A percentile compares a stretch with the other conserved stretches of the same genome.
These are phyloP conservation scores for Saccostrea echinata DNA, from an alignment of 1,140 invertebrate species.

Conservation along the genomic window DNA sequence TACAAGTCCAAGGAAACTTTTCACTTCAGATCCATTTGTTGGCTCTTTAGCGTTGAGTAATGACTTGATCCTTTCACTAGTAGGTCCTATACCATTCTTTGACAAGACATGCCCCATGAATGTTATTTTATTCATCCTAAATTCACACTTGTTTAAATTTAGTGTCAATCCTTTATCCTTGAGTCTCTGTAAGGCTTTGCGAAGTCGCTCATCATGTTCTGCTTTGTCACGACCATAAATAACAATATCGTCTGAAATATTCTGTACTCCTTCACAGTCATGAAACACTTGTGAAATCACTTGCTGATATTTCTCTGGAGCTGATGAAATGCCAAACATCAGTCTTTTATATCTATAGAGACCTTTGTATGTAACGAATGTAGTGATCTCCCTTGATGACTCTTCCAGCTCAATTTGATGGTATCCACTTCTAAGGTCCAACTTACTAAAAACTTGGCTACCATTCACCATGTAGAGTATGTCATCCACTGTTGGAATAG, in stretches of 20 bases:
- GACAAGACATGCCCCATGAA: constrained; percentile 66
- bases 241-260: constrained; percentile 68
- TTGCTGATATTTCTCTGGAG: constrained; percentile 65
- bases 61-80: no score
- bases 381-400: constrained; percentile 62
- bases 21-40: no score
- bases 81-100: no score
- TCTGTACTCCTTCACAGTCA: constrained; percentile 61
- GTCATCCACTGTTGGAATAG: constrained; percentile 71
- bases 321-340: constrained; percentile 61
- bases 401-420: constrained; percentile 69
- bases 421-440: constrained; percentile 69
- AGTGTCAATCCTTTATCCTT: constrained; percentile 54
- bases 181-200: constrained; percentile 55
- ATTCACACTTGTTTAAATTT: constrained; percentile 62
- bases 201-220: constrained; percentile 59
- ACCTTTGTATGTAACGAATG: constrained; percentile 61
- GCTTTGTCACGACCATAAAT: constrained; percentile 59
- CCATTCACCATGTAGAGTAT: constrained; percentile 67
- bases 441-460: constrained; percentile 61
- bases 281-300: constrained; percentile 58
- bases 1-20: no score
- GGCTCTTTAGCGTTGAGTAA: no score
- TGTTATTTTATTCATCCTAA: constrained; percentile 55
- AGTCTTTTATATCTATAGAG: constrained; percentile 62